Base-by-base conservation (phyloP, 2,113 vertebrate genomes). In the Mirounga angustirostris region DNA sequence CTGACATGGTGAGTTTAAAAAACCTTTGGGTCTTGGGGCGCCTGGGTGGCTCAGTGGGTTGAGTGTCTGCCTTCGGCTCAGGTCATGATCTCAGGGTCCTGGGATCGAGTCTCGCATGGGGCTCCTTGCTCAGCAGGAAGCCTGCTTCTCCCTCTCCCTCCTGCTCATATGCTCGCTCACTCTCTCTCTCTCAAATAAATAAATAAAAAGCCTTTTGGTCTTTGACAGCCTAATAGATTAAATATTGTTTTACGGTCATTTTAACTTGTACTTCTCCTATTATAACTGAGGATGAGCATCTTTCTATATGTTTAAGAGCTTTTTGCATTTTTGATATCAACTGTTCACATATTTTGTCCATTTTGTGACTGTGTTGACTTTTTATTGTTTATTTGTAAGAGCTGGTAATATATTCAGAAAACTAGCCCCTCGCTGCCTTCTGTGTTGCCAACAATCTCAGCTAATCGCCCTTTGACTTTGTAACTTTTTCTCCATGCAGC, bases 91-190 rank as follows among this genome's bases (percentile, higher is more conserved):
- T 46, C 13, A 3, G 24, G 13, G 24, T 28, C 4, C 40, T 8
- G 24, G 7, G 22, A 8, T 46, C 0, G 13, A 46, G 30, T 30
- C 65, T 24, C 24, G 10, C 11, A 0, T 7, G 1, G 21, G 58
- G 19, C 21, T 54, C 52, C 4, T 13, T 13, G 52, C 52, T 54
- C 52, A 54, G 52, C 4, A 2, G 33, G 13, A 1, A 19, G 16
- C 9, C 67, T 69, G 67, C 67, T 69, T 69, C 33, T 43, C 40
- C 21, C 22, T 74, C 71, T 26, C 22, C 40, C 40, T 46, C 40
- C 40, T 15, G 12, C 13, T 15, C 69, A 43, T 74, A 33, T 4
- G 67, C 67, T 69, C 33, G 0, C 15, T 18, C 14, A 2, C 7
- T 59, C 9, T 18, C 65, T n/a, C 65, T 9, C 16, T 69, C 67